These are phyloP conservation scores for Muntiacus reevesi DNA, from an alignment of 2,113 vertebrate species.

Conservation along the genomic window DNA sequence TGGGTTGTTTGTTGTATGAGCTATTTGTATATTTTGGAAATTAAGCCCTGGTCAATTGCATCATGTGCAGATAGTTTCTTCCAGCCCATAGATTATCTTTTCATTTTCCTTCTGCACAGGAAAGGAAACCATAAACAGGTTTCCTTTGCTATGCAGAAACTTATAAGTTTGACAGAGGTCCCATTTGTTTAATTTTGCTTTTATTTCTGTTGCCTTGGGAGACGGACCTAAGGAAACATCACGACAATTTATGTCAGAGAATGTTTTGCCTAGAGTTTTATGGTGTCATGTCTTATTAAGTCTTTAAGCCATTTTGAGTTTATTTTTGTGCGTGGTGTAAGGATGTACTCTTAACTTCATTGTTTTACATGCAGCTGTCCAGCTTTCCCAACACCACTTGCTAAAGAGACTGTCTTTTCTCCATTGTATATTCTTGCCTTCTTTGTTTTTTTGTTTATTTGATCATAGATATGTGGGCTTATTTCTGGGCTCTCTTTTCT, in stretches of 20 bases:
- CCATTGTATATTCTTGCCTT: not conserved
- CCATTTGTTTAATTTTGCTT: not conserved
- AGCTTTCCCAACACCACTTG: not conserved
- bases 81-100: not conserved
- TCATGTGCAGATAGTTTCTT: not conserved
- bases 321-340: not conserved
- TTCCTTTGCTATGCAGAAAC: not conserved
- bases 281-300: not conserved
- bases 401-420: not conserved
- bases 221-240: not conserved
- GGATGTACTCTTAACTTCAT: not conserved
- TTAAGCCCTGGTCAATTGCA: not conserved
- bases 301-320: not conserved
- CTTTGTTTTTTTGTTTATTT: not conserved
- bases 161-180: not conserved
- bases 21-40: not conserved
- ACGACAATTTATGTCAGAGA: accelerated
- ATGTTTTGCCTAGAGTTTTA: not conserved
- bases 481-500: not conserved
- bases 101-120: not conserved
- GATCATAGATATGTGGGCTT: not conserved
- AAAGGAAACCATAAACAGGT: not conserved
- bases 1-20: not conserved
- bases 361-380: not conserved
- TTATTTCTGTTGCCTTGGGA: not conserved